These are phyloP conservation scores for Rhinolophus sinicus DNA, from an alignment of 2,113 vertebrate genomes.

Conservation along the genomic window DNA sequence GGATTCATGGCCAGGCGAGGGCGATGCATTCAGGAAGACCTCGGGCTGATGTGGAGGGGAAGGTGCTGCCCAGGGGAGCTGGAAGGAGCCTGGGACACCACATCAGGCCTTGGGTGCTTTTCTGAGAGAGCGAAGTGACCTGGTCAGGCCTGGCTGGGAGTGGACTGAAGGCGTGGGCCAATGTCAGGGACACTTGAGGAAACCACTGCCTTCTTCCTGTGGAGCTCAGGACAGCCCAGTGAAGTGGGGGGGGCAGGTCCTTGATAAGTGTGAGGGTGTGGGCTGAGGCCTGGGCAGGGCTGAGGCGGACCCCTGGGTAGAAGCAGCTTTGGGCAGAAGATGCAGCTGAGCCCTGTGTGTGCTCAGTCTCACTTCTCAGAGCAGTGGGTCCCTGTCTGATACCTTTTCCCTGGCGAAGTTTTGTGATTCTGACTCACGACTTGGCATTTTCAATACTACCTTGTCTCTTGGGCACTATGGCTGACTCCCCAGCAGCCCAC, in stretches of 20 bases:
- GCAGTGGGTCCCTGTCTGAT: not conserved
- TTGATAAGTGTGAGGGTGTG: not conserved
- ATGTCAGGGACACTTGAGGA: not conserved
- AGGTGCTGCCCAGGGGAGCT: not conserved
- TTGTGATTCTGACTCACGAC: not conserved
- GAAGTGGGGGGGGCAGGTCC: not conserved
- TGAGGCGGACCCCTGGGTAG: accelerated
- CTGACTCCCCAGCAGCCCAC: not conserved
- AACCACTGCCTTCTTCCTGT: not conserved
- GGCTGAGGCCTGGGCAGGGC: not conserved
- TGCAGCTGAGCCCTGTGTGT: too few relatives aligned
- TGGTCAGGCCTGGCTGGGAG: not conserved
- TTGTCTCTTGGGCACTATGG: not conserved
- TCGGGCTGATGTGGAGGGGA: not conserved
- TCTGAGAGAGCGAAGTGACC: not conserved
- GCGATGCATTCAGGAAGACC: not conserved
- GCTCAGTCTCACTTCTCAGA: not conserved
- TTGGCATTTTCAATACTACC: not conserved
- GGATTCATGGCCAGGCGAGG: not conserved
- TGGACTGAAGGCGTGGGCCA: not conserved
- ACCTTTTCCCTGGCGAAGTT: not conserved
- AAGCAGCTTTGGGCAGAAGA: not conserved
- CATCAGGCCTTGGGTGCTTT: not conserved
- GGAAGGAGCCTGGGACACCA: not conserved
- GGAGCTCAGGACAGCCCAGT: not conserved